Evolutionary conservation across 1,140 invertebrate species (phyloP), one percentile per base, ranked within the genome.

Genomic region (Macrocentrus cingulum): DNA sequence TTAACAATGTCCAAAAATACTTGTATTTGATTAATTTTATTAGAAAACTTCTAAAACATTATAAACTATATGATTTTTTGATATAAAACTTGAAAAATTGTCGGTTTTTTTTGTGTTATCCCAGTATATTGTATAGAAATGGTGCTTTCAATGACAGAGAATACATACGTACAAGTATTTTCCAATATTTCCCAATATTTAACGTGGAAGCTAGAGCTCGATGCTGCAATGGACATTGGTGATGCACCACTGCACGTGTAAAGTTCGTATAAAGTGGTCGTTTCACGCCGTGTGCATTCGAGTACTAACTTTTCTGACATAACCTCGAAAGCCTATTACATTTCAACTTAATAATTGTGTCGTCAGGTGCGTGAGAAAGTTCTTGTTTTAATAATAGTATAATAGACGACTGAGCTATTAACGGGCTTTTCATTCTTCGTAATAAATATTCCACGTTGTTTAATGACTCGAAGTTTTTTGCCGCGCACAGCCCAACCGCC

Each of bases 211-310:
- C 16, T n/a, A 18, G 13, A 20, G 32, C 16, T n/a, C 13, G 34
- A 3, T n/a, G 32, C 25, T 55, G 53, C 23, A 37, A 7, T 13
- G 42, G 42, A 56, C 53, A 56, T 36, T 56, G 53, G 29, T 56
- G 53, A 46, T 56, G 41, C 41, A 56, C 49, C 16, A 15, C 16
- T 20, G 29, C 54, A 56, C 22, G 44, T 56, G 45, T 49, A 48
- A 56, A 56, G 29, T 56, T 56, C 32, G 49, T 48, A 48, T 32
- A 37, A 56, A 56, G 54, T 37, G 25, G 9, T 16, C n/a, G 32
- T 56, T 56, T 56, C 44, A 56, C 44, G 34, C 34, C 34, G 44
- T 23, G 29, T 56, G 42, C 37, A 52, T 52, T 20, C 41, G 29
- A 51, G 29, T 36, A 32, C 16, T 51, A 18, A 51, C 15, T 37